These are phyloP conservation scores for Noctua comes DNA, from an alignment of 2,888 invertebrate species.

Conservation along the genomic window DNA sequence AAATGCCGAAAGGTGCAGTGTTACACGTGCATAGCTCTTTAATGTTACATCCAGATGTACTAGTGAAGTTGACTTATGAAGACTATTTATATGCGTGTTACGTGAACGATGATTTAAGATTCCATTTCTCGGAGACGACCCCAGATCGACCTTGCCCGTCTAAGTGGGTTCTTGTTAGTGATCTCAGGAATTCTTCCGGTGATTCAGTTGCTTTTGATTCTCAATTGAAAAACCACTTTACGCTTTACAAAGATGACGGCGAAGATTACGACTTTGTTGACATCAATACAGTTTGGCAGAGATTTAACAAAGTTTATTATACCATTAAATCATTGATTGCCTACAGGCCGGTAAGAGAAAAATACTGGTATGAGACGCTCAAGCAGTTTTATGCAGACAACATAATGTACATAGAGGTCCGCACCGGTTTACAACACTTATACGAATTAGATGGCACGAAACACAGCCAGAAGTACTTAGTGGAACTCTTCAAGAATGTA, in stretches of 20 bases:
- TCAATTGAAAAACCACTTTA: conserved; percentile 88
- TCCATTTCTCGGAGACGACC: conserved; percentile 79
- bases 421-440: conserved; percentile 89
- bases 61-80: conserved; percentile 91
- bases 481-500: conserved; percentile 89
- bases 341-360: conserved; percentile 92
- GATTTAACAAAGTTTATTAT: conserved; percentile 89
- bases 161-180: conserved; percentile 88
- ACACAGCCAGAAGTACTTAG: conserved; percentile 88
- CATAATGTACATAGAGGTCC: conserved; percentile 92
- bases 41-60: conserved; percentile 90
- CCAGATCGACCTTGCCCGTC: conserved; percentile 78
- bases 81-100: conserved; percentile 91
- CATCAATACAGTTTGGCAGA: conserved; percentile 91
- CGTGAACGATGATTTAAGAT: conserved; percentile 73
- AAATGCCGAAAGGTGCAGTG: conserved; percentile 94
- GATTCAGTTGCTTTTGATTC: conserved; percentile 87
- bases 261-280: conserved; percentile 80
- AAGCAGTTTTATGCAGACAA: conserved; percentile 92
- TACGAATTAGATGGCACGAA: conserved; percentile 89
- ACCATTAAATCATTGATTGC: conserved; percentile 89
- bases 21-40: conserved; percentile 93
- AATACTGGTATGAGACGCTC: conserved; percentile 91
- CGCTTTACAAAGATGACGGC: conserved; percentile 86
- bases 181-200: conserved; percentile 83